Percentiles rank a stretch among this genome's conserved stretches.
Evolutionary conservation across 2,797 vertebrate genomes (phyloP).

Genomic region (Lutjanus argentimaculatus): DNA sequence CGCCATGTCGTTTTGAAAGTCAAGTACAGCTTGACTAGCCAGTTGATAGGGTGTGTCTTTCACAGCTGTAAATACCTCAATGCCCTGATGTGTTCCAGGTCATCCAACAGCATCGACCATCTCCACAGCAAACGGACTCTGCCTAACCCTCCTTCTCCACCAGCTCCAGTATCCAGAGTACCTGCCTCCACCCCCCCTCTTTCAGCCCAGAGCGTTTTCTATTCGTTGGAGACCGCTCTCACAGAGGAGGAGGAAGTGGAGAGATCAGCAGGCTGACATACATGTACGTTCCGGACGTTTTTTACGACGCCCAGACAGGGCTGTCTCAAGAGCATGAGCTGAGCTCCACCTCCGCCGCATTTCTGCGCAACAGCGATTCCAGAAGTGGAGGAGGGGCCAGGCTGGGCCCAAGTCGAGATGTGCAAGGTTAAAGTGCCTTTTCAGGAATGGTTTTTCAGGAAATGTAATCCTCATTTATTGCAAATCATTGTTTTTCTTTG

Average conservation of each 20-base stretch:
- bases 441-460: not conserved
- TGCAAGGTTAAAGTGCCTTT: slow-evolving; percentile 59
- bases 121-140: slow-evolving; percentile 97
- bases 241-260: slow-evolving; percentile 82
- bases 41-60: not conserved
- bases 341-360: slow-evolving; percentile 75
- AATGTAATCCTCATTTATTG: not conserved
- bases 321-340: slow-evolving; percentile 91
- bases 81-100: slow-evolving; percentile 83
- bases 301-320: slow-evolving; percentile 89
- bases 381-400: slow-evolving; percentile 8
- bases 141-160: slow-evolving; percentile 98
- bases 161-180: slow-evolving; percentile 95
- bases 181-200: slow-evolving; percentile 78
- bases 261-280: slow-evolving; percentile 91
- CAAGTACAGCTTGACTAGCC: not conserved
- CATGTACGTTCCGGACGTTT: slow-evolving; percentile 89
- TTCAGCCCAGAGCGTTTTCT: slow-evolving; percentile 89
- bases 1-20: not conserved
- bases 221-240: slow-evolving; percentile 86
- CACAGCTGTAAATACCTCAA: not conserved
- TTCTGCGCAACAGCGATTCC: slow-evolving; percentile 54
- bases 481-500: not conserved
- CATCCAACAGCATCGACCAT: slow-evolving; percentile 95
- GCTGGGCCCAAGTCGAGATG: slow-evolving; percentile 37